A percentile compares a stretch with the other conserved stretches of the same genome.
Conservation (phyloP, 2,888 invertebrate genomes). For the Tetranychus piercei region DNA sequence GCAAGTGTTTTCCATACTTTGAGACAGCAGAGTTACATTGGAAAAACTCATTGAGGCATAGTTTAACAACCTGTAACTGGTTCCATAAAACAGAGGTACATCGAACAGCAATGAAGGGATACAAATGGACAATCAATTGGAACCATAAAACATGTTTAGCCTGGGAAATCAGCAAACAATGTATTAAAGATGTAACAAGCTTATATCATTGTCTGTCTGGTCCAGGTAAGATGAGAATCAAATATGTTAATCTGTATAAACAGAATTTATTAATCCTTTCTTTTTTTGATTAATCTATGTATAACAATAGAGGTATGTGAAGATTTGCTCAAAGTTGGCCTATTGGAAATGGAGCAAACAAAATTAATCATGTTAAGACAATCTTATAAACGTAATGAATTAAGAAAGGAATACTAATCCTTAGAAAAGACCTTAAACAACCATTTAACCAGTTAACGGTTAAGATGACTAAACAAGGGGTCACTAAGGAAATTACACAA, state of each 20-base stretch:
- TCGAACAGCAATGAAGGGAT: background rate
- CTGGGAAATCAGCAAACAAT: slow-evolving; percentile 1
- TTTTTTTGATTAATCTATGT: background rate
- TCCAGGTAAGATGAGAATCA: background rate
- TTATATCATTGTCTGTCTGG: slow-evolving; percentile 2
- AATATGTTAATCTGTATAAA: background rate
- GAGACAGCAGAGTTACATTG: background rate
- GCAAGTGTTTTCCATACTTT: slow-evolving; percentile 1
- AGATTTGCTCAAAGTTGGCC: background rate
- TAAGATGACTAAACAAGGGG: too few species aligned
- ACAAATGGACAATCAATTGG: slow-evolving; percentile 7
- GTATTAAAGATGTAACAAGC: slow-evolving; percentile 1
- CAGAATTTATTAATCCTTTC: background rate
- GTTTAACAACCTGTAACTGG: background rate
- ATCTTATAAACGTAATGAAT: background rate
- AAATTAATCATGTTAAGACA: background rate
- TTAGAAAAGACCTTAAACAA: too few species aligned
- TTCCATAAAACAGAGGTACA: background rate
- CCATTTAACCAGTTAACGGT: too few species aligned
- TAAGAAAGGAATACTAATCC: too few species aligned
- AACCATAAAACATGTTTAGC: background rate
- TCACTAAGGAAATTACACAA: too few species aligned
- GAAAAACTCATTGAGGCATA: slow-evolving; percentile 8
- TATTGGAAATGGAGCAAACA: background rate
- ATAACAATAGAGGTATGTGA: background rate